Evolutionary conservation across 2,888 invertebrate genomes (phyloP), one percentile per base, ranked within the genome.

Genomic region (Cerceris rybyensis): DNA sequence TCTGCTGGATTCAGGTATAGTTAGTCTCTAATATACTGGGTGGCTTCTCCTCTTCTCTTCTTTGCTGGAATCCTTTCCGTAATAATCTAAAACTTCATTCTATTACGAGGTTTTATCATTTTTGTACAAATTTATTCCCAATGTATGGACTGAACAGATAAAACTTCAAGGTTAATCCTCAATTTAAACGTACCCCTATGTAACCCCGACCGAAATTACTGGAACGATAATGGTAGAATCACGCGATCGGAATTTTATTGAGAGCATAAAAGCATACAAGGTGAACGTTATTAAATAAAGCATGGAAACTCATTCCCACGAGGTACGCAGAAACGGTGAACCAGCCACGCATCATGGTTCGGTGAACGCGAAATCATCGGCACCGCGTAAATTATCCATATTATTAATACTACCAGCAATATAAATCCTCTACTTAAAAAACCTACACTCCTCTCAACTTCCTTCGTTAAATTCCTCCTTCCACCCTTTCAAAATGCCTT

Each of bases 1-100:
- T 90, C 88, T 83, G 89, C 71, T 88, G 88, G 84, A 84, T 84
- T 77, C 85, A 87, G 87, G 88, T 87, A 86, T 84, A 85, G 85
- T 83, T 81, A 75, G 83, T 81, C 74, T 75, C 68, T 69, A 63
- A 83, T 88, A 78, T 88, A 90, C 89, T 86, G 89, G 89, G 88
- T 89, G 90, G 79, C 75, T 72, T 67, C 39, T 80, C 64, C 49
- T 55, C 41, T 57, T 52, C 9, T 16, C 58, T 61, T 13, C 16
- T 7, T 16, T 11, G 16, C 46, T 41, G 13, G 63, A 60, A 49
- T 50, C 7, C 7, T 55, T 59, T 39, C 14, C 6, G 6, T 11
- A 49, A 17, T 39, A 8, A 9, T 17, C 0, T 5, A 17, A 49
- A 43, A 61, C 43, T 57, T 39, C n/a, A n/a, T n/a, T 8, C 11